Evolutionary conservation across 2,888 invertebrate genomes (phyloP).

Genomic region (Agrotis exclamationis): DNA sequence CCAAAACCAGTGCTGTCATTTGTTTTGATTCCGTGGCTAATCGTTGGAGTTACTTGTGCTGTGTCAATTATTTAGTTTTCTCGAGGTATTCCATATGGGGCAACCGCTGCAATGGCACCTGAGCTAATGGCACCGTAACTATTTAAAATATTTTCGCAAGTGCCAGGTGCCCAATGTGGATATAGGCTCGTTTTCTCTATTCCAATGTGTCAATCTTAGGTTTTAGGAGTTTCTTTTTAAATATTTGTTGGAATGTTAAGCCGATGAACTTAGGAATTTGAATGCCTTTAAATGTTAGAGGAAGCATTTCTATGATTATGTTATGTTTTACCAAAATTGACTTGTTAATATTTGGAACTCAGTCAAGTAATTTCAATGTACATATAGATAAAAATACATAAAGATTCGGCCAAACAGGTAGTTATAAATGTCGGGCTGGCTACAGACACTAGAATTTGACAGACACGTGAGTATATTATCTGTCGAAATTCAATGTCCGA

Average conservation of each 20-base stretch:
- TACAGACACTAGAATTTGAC: not conserved
- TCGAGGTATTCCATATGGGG: no score
- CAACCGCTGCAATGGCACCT: no score
- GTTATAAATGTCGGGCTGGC: not conserved
- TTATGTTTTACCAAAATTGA: not conserved
- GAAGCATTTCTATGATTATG: not conserved
- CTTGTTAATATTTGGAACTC: not conserved
- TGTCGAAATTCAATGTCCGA: not conserved
- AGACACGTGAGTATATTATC: not conserved
- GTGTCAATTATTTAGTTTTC: conserved; percentile 23
- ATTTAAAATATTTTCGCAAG: no score
- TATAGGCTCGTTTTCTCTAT: not conserved
- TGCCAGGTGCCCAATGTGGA: no score
- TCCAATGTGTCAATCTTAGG: conserved; percentile 22
- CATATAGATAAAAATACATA: conserved; percentile 4
- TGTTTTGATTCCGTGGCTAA: not conserved
- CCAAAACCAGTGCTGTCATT: conserved; percentile 1
- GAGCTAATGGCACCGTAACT: no score
- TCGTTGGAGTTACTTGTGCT: conserved; percentile 18
- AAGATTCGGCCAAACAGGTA: not conserved
- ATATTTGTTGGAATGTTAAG: not conserved
- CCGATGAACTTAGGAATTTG: not conserved
- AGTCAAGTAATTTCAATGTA: not conserved
- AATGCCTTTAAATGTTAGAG: no score
- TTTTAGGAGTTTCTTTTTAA: not conserved